Base-by-base conservation (phyloP, 2,888 invertebrate genomes). In the Apamea epomidion region DNA sequence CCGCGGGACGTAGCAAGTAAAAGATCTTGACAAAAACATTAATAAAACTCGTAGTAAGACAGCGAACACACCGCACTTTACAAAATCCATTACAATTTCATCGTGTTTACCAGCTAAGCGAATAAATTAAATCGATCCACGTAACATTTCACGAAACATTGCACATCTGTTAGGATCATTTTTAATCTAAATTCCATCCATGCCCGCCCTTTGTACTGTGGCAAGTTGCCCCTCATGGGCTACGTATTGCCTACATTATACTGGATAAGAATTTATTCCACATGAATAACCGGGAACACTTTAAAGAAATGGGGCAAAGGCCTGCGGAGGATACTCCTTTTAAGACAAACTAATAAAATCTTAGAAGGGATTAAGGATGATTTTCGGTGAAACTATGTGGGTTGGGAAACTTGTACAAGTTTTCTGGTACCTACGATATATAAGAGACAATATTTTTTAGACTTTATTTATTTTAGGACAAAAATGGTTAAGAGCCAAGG, bases 181-280 rank as follows among this genome's bases (percentile, higher is more conserved):
- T 95, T 95, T 95, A 95, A 95, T 95, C 95, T 94, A 95, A 95
- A 95, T 95, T 95, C 95, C 95, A 81, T 86, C 85, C 92, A 86
- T 91, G 90, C 93, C 91, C 91, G 91, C 92, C 93, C 94, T 95
- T 95, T 95, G 94, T 94, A 91, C 87, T 92, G 87, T 51, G 76
- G 76, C 81, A 87, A 86, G 85, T 93, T 92, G 91, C 92, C 90
- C 84, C 90, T 92, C 90, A 90, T 92, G 83, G 83, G 81, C 87
- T 84, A 74, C 80, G 82, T 85, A 86, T 91, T 90, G 88, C 85
- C 89, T 86, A 92, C 92, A 93, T 94, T 94, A 94, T 92, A 92
- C 93, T 92, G 94, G 92, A 92, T 92, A 93, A 92, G 92, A 92
- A 93, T 93, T 93, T 91, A 91, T 95, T 94, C 93, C 94, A 90